Conservation (phyloP, 2,797 vertebrate species). For the Cetoscarus ocellatus region DNA sequence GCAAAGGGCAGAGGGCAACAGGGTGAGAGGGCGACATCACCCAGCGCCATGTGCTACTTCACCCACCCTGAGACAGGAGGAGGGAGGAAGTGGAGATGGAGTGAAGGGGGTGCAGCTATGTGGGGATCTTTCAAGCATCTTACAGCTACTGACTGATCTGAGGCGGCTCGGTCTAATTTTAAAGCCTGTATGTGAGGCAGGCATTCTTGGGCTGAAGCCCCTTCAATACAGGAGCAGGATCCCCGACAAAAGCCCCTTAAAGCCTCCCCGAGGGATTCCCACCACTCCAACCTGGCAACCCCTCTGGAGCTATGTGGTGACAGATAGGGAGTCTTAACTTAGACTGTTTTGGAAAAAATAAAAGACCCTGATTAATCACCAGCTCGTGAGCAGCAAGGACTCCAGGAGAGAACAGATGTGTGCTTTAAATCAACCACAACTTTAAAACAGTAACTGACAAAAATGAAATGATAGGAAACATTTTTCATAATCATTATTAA, state of each 20-base stretch:
- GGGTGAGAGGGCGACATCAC: conserved; percentile 74
- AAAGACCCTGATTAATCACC: conserved; percentile 20
- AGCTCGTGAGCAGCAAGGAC: neutral
- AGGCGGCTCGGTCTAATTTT: conserved; percentile 65
- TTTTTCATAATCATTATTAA: too few relatives aligned
- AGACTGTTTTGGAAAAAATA: conserved; percentile 3
- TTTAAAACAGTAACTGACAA: too few relatives aligned
- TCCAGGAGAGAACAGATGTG: too few relatives aligned
- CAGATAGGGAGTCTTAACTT: conserved; percentile 42
- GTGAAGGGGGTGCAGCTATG: conserved; percentile 28
- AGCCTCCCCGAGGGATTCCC: conserved; percentile 46
- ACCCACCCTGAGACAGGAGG: conserved; percentile 24
- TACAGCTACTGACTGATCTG: conserved; percentile 50
- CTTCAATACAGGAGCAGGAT: conserved; percentile 32
- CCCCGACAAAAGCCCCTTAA: conserved; percentile 32
- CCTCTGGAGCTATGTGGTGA: conserved; percentile 17
- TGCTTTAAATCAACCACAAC: too few relatives aligned
- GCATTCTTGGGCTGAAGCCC: conserved; percentile 23
- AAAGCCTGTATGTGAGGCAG: conserved; percentile 44
- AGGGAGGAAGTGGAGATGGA: conserved; percentile 4
- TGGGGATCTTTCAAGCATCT: conserved; percentile 53
- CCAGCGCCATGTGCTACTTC: conserved; percentile 44
- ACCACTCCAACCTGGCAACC: conserved; percentile 38
- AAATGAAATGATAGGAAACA: too few relatives aligned
- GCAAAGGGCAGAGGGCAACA: conserved; percentile 52